Base-by-base conservation (phyloP, 92 coral and sea anemone species). In the Porites lobata region DNA sequence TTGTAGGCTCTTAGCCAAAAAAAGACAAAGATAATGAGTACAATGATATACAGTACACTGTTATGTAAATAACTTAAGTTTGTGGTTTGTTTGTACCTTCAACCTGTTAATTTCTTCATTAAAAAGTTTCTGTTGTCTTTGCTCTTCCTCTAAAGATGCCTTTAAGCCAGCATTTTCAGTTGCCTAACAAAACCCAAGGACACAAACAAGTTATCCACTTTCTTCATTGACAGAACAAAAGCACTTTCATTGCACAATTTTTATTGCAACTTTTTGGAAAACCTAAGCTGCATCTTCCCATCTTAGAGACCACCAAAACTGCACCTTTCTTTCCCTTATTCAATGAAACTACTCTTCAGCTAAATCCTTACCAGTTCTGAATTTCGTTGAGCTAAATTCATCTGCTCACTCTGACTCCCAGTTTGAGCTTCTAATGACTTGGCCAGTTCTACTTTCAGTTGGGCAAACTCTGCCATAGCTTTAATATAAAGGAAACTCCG, bases 391-490 rank as follows among this genome's bases (percentile, higher is more conserved):
- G 93, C 87, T 83, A 94, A 73, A 58, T 79, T 91, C 64, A 94
- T 86, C 79, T 95, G 99, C 71, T 97, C 98, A 69, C 96, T 94
- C 58, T 94, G 96, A 50, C 96, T 94, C 24, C 98, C 98, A 18
- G 96, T 96, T 47, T 90, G 96, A 4, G 96, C 96, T 58, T 95
- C 98, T 69, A 97, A 61, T 22, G 98, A 92, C 79, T 85, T 91
- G 12, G 98, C 99, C 51, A 97, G 89, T 67, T 96, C 96, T 13
- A 96, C 96, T 67, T 97, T 97, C 73, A 97, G 78, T 82, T 96
- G 96, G 2, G 96, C 96, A 86, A 92, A 90, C 76, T 97, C 99
- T 66, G 98, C 95, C 96, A 95, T 93, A 65, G 98, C 98, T 94
- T 68, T 11, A 78, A 43, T 47, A 84, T 26, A 69, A 57, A 68